Conservation (phyloP, 2,797 vertebrate genomes). For the Pristis pectinata region DNA sequence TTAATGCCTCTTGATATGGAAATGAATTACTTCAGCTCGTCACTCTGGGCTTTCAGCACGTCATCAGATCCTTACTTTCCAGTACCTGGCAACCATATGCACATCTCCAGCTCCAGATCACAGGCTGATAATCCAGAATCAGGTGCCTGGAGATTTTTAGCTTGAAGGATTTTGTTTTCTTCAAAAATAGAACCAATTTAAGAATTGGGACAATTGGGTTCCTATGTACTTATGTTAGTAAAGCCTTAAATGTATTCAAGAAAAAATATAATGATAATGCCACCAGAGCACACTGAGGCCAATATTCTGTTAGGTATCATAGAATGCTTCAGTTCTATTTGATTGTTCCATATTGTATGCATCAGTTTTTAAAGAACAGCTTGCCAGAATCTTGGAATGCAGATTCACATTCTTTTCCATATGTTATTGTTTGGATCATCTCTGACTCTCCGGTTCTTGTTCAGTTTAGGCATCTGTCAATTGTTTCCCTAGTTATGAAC, state of each 20-base stretch:
- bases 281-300: background rate
- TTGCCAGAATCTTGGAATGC: background rate
- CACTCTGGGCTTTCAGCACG: background rate
- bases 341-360: background rate
- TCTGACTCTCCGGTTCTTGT: background rate
- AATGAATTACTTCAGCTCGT: background rate
- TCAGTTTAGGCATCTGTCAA: background rate
- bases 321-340: background rate
- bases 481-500: background rate
- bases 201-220: background rate
- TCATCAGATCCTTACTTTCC: background rate
- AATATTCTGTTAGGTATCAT: background rate
- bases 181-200: background rate
- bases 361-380: background rate
- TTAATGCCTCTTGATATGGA: background rate
- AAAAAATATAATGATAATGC: background rate
- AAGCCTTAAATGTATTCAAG: background rate
- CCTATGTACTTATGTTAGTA: background rate
- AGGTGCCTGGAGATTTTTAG: background rate
- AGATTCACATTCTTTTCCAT: background rate
- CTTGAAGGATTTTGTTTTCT: background rate
- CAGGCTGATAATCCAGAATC: background rate
- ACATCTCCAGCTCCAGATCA: background rate
- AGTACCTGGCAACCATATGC: background rate
- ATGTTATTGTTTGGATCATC: background rate